A percentile compares a stretch with the other conserved stretches of the same genome.
Conservation (phyloP, 2,797 vertebrate species). For the Xerus rutilus region DNA sequence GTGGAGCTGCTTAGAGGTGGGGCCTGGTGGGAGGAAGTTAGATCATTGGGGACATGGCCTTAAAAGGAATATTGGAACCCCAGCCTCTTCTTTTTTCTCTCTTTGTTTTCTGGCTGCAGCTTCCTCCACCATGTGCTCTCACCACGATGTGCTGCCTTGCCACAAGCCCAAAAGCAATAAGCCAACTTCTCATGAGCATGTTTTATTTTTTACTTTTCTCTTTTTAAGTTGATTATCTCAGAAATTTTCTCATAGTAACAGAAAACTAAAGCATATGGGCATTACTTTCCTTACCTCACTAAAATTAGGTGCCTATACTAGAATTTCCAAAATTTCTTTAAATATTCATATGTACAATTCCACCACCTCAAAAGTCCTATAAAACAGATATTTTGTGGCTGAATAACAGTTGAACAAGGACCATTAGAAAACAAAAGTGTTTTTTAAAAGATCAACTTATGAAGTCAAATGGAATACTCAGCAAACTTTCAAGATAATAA, state of each 20-base stretch:
- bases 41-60: neutral
- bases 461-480: conserved; percentile 6
- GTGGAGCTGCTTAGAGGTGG: neutral
- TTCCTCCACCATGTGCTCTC: neutral
- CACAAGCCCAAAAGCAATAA: neutral
- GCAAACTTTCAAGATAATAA: neutral
- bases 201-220: no score
- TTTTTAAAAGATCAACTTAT: conserved; percentile 20
- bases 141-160: neutral
- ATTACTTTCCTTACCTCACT: neutral
- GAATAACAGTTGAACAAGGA: neutral
- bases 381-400: neutral
- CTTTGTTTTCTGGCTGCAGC: neutral
- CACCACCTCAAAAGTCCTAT: neutral
- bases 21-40: neutral
- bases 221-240: neutral
- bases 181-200: no score
- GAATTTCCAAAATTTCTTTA: neutral
- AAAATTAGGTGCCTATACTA: neutral
- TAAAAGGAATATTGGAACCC: neutral
- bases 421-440: conserved; percentile 5
- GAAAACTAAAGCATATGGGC: neutral
- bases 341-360: neutral
- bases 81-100: neutral
- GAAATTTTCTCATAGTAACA: neutral